Conservation (phyloP, 1,140 invertebrate species). For the Prorops nasuta region DNA sequence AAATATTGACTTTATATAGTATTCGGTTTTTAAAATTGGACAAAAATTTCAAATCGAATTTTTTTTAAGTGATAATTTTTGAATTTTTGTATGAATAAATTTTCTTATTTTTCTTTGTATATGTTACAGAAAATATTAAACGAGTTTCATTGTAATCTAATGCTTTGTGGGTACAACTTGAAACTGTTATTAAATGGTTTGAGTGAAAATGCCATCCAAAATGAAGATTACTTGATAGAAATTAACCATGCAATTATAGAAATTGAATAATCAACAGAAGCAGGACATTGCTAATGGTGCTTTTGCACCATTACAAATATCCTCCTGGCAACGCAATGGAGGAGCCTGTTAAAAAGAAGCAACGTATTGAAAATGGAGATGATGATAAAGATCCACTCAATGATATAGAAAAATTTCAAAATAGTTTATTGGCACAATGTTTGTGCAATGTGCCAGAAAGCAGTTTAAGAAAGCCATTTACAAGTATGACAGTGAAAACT, state of each 20-base stretch:
- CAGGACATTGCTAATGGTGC: conserved; percentile 42
- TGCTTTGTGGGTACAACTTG: background rate
- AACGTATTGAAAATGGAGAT: conserved; percentile 59
- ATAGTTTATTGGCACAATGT: conserved; percentile 69
- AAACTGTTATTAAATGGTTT: conserved; percentile 3
- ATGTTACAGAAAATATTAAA: too few species aligned
- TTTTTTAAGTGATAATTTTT: too few species aligned
- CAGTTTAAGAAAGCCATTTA: conserved; percentile 68
- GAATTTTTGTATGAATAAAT: too few species aligned
- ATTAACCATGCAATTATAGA: background rate
- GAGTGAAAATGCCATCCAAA: conserved; percentile 11
- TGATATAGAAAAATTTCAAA: conserved; percentile 60
- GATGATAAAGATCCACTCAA: conserved; percentile 55
- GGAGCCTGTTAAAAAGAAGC: conserved; percentile 75
- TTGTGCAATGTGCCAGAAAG: conserved; percentile 74
- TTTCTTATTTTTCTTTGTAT: too few species aligned
- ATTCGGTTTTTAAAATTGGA: too few species aligned
- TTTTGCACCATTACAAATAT: conserved; percentile 29
- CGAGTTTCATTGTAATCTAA: background rate
- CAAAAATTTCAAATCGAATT: too few species aligned
- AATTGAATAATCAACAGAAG: conserved; percentile 7
- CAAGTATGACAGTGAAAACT: conserved; percentile 60
- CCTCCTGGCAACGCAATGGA: conserved; percentile 53
- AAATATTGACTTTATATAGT: too few species aligned
- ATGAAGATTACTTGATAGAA: conserved; percentile 23